These are phyloP conservation scores for Microchirus variegatus DNA, from an alignment of 2,797 vertebrate genomes.

Conservation along the genomic window DNA sequence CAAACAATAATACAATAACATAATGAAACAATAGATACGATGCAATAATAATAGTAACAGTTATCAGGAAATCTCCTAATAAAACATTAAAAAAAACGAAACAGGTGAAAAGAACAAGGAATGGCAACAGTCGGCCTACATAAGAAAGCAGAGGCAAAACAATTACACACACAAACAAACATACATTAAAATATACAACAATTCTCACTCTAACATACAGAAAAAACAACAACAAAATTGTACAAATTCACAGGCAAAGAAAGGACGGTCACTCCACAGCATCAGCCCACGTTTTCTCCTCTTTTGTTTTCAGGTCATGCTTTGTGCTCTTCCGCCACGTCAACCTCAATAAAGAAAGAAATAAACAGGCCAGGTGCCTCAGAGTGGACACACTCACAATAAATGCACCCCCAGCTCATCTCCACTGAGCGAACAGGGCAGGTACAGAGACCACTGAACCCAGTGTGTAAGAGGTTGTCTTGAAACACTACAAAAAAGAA, in stretches of 20 bases:
- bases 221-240: slow-evolving; percentile 62
- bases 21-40: slow-evolving; percentile 74
- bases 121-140: slow-evolving; percentile 69
- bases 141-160: slow-evolving; percentile 76
- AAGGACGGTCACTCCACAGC: slow-evolving; percentile 72
- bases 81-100: slow-evolving; percentile 54
- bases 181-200: slow-evolving; percentile 76
- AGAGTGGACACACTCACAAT: slow-evolving; percentile 78
- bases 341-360: slow-evolving; percentile 86
- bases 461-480: slow-evolving; percentile 79
- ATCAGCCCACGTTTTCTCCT: slow-evolving; percentile 58
- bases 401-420: slow-evolving; percentile 69
- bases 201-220: slow-evolving; percentile 73
- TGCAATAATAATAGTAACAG: slow-evolving; percentile 78
- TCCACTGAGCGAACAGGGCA: slow-evolving; percentile 52
- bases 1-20: slow-evolving; percentile 81
- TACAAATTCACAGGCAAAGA: slow-evolving; percentile 85
- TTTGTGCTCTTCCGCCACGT: slow-evolving; percentile 66
- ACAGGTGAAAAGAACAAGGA: slow-evolving; percentile 57
- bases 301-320: slow-evolving; percentile 55
- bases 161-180: slow-evolving; percentile 66
- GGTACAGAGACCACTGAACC: slow-evolving; percentile 73
- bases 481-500: slow-evolving; percentile 37
- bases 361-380: slow-evolving; percentile 80
- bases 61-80: slow-evolving; percentile 67